These are phyloP conservation scores for Neoarius graeffei DNA, from an alignment of 2,113 vertebrate species.

Conservation along the genomic window DNA sequence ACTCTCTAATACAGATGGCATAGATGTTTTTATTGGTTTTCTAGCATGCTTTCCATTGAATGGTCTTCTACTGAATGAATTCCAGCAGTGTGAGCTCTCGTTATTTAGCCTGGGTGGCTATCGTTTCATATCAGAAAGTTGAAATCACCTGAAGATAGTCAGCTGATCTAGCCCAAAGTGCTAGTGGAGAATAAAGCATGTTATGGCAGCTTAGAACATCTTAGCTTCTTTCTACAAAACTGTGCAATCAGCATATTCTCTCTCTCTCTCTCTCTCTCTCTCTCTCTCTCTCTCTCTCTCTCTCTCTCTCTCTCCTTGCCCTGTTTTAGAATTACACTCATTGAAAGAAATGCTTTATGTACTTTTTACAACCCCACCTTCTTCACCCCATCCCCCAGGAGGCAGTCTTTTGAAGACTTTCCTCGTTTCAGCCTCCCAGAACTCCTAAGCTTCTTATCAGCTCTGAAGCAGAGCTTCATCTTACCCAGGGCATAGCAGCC, in stretches of 20 bases:
- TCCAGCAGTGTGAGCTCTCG: neutral
- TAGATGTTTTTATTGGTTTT: neutral
- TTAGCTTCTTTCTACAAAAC: constrained; percentile 14
- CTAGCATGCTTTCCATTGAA: neutral
- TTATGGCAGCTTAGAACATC: neutral
- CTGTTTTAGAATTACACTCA: neutral
- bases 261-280: too few relatives aligned
- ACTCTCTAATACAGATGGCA: neutral
- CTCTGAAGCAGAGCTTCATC: constrained; percentile 41
- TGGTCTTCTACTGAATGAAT: neutral
- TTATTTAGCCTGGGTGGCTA: neutral
- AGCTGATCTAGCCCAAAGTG: neutral
- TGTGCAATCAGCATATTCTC: neutral
- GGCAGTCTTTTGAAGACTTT: constrained; percentile 28
- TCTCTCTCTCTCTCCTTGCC: neutral
- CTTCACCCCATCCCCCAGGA: neutral
- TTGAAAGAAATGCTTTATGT: constrained; percentile 23
- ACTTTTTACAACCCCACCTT: constrained; percentile 9
- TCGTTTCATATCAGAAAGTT: neutral
- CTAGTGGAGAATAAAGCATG: neutral
- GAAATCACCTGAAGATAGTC: constrained; percentile 5
- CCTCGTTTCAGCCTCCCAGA: constrained; percentile 31
- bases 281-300: neutral
- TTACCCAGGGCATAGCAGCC: constrained; percentile 5
- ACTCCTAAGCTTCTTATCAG: constrained; percentile 53